Conservation (phyloP, 2,113 vertebrate species). For the Piprites chloris region DNA sequence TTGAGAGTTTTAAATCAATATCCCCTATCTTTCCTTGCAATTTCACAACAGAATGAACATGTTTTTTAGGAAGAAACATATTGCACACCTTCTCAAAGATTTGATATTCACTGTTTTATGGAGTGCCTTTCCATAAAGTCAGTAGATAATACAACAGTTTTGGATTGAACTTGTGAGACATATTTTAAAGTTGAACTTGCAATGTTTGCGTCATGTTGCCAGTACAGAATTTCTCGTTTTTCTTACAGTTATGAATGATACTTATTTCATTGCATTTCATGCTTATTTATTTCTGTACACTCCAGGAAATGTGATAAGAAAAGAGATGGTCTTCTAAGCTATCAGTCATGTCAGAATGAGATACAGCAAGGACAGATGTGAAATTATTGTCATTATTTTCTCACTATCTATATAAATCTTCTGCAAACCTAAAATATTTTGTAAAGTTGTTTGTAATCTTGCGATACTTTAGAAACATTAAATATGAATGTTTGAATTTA, state of each 20-base stretch:
- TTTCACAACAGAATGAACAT: neutral
- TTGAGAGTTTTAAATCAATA: neutral
- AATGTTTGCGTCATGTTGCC: neutral
- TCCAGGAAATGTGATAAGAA: neutral
- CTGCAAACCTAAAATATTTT: neutral
- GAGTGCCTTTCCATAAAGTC: neutral
- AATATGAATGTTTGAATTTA: neutral
- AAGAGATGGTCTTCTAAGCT: neutral
- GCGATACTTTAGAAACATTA: neutral
- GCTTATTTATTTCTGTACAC: neutral
- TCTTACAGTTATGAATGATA: neutral
- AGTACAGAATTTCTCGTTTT: neutral
- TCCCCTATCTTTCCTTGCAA: neutral
- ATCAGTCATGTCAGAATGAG: neutral
- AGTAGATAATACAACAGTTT: neutral
- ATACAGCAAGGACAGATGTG: accelerated
- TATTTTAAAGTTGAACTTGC: neutral
- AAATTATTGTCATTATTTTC: neutral
- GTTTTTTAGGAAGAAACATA: neutral
- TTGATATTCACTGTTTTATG: neutral
- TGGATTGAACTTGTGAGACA: neutral
- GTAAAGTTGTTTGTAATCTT: neutral
- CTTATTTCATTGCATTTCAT: neutral
- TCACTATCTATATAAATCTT: neutral
- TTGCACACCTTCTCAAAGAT: neutral